Conservation (phyloP, 2,888 invertebrate genomes). For the Branchinecta sandiegonensis region DNA sequence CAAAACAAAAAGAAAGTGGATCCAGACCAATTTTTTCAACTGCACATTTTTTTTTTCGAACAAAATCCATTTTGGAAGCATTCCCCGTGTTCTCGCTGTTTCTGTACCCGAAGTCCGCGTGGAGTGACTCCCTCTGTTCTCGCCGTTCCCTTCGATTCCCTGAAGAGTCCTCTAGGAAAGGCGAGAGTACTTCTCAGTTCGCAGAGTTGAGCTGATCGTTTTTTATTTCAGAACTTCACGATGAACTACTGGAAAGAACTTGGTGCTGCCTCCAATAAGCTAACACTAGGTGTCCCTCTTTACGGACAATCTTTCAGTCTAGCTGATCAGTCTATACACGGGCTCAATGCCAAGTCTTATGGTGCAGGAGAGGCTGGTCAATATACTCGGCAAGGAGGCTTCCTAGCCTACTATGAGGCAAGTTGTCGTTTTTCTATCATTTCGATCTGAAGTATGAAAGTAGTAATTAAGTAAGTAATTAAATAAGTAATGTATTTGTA, state of each 20-base stretch:
- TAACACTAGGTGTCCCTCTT: conserved; percentile 75
- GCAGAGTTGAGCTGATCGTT: neutral
- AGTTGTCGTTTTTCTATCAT: neutral
- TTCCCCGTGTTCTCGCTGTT: too few species aligned
- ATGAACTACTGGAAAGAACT: conserved; percentile 75
- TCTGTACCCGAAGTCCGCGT: too few species aligned
- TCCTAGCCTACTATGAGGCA: conserved; percentile 74
- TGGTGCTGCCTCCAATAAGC: conserved; percentile 62
- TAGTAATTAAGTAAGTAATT: too few species aligned
- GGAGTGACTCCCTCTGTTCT: too few species aligned
- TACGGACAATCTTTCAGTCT: conserved; percentile 73
- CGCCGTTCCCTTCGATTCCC: too few species aligned
- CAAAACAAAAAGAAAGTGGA: too few species aligned
- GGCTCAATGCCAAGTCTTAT: conserved; percentile 57
- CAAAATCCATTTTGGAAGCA: too few species aligned
- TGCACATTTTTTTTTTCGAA: too few species aligned
- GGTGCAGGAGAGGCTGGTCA: conserved; percentile 70
- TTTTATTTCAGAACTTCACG: conserved; percentile 44
- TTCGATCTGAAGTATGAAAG: neutral
- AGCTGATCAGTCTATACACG: conserved; percentile 44
- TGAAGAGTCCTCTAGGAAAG: too few species aligned
- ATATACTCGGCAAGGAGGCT: conserved; percentile 68
- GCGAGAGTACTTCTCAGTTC: too few species aligned
- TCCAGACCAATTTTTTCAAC: too few species aligned
- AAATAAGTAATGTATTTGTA: too few species aligned